Evolutionary conservation across 2,797 vertebrate species (phyloP).

Genomic region (Lepilemur ruficaudatus): DNA sequence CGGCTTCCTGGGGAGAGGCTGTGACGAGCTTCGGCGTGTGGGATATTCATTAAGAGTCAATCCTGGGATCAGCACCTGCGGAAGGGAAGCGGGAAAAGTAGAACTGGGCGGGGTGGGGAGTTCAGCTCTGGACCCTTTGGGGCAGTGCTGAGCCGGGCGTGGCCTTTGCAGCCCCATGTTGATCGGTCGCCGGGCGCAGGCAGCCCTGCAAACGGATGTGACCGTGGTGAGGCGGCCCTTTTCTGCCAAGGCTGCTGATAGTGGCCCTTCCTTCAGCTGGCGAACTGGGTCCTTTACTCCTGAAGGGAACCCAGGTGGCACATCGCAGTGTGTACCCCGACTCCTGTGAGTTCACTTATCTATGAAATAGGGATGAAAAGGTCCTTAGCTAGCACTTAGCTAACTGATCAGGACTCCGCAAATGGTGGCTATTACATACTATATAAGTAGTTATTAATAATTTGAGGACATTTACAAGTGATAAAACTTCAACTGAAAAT

Average conservation of each 20-base stretch:
- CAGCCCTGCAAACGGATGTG: neutral
- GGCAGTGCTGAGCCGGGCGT: neutral
- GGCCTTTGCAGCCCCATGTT: neutral
- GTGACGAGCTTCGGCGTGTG: neutral
- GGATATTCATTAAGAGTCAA: neutral
- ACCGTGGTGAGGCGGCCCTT: neutral
- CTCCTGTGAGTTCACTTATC: neutral
- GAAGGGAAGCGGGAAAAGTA: neutral
- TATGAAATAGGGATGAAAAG: neutral
- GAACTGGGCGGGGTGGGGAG: neutral
- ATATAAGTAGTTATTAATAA: neutral
- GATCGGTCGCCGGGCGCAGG: neutral
- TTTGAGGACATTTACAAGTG: neutral
- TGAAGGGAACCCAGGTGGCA: neutral
- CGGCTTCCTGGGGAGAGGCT: neutral
- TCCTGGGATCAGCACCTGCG: neutral
- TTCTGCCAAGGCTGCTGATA: neutral
- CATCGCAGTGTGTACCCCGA: too few relatives aligned
- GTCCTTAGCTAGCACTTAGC: neutral
- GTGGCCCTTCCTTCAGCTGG: neutral
- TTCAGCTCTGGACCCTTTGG: neutral
- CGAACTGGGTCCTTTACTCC: neutral
- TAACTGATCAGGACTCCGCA: neutral
- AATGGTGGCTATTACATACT: neutral
- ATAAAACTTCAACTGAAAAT: neutral